phyloP scores from a whole-genome alignment of 2,113 vertebrate genomes.

The Bubo scandiacus region DNA sequence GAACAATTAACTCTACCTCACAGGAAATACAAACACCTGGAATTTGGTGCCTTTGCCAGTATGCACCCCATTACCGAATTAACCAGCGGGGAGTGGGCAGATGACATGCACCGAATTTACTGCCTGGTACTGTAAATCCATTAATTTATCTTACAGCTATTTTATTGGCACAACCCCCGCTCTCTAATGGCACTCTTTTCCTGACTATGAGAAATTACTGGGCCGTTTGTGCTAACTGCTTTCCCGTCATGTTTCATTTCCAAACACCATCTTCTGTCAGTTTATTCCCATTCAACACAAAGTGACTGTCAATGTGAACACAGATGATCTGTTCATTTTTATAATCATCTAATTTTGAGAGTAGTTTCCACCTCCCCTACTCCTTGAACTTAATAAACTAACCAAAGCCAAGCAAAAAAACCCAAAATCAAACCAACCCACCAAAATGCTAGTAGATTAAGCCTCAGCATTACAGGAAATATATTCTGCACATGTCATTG shows the following conservation, averaged over 20 bases:
- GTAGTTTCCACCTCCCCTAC: not conserved
- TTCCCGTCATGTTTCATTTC: conserved; percentile 66
- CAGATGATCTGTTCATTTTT: conserved; percentile 34
- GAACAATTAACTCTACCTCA: not conserved
- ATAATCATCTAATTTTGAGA: conserved; percentile 32
- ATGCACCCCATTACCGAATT: not conserved
- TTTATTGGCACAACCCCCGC: conserved; percentile 50
- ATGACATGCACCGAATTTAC: conserved; percentile 13
- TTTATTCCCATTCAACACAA: conserved; percentile 64
- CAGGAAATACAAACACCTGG: not conserved
- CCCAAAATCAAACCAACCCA: not conserved
- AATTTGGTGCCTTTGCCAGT: not conserved
- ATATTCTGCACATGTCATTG: not conserved
- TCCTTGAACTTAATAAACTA: not conserved
- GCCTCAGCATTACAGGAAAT: not conserved
- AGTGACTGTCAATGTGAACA: conserved; percentile 51
- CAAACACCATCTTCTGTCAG: conserved; percentile 62
- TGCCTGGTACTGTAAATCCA: not conserved
- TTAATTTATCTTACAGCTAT: conserved; percentile 51
- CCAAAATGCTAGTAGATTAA: not conserved
- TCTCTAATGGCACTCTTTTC: conserved; percentile 35
- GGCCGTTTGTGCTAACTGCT: conserved; percentile 64
- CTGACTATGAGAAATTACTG: conserved; percentile 63
- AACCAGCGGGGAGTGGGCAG: not conserved
- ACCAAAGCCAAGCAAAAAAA: not conserved